These are phyloP conservation scores for Formicarius rufipectus DNA, from an alignment of 2,113 vertebrate genomes.

Conservation along the genomic window DNA sequence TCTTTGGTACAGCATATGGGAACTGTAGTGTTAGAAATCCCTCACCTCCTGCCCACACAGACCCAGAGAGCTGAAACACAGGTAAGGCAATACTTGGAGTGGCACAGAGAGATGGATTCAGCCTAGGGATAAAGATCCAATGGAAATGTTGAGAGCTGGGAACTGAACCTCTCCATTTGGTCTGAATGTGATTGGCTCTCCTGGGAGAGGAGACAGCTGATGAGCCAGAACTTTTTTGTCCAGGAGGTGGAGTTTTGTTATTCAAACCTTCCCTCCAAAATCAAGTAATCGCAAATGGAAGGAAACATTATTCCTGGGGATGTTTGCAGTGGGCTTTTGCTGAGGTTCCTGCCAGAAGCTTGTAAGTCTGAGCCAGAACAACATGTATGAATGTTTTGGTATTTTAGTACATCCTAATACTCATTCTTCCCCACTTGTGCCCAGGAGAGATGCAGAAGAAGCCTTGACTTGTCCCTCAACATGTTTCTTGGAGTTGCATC, in stretches of 20 bases:
- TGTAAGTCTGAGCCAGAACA: background rate
- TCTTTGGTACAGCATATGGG: background rate
- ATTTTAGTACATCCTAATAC: background rate
- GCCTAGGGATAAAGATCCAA: background rate
- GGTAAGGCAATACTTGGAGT: background rate
- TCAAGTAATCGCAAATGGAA: conserved; percentile 5
- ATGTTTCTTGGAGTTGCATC: background rate
- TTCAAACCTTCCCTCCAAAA: background rate
- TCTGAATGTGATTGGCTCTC: background rate
- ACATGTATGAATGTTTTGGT: background rate
- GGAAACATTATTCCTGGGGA: background rate
- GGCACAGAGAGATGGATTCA: background rate
- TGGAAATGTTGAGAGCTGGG: background rate
- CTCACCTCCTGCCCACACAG: background rate
- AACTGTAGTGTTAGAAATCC: background rate
- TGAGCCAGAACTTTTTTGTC: background rate
- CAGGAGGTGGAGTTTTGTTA: background rate
- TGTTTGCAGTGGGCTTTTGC: background rate
- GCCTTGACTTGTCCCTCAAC: background rate
- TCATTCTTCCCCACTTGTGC: background rate
- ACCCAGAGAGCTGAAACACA: background rate
- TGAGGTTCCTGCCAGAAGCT: background rate
- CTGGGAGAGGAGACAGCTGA: background rate
- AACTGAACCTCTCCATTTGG: background rate
- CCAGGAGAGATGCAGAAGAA: background rate